Evolutionary conservation across 2,797 vertebrate genomes (phyloP).

Genomic region (Chaunax sp.): DNA sequence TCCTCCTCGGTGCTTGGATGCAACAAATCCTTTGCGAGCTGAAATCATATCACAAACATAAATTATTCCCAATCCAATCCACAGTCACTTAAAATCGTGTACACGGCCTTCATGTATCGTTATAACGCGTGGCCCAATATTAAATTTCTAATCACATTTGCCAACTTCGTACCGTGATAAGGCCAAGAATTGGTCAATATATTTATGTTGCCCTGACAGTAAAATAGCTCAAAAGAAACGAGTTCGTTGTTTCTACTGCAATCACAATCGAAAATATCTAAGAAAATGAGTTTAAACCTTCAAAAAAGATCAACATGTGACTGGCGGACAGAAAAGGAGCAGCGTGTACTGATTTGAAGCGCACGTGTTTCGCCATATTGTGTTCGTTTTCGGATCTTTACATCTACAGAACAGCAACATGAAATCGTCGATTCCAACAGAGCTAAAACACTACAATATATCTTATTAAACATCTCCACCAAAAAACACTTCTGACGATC

Average conservation of each 20-base stretch:
- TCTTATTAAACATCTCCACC: fast-evolving
- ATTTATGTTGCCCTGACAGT: too few species aligned
- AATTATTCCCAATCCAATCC: background rate
- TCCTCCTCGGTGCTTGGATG: constrained; percentile 90
- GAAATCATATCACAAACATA: background rate
- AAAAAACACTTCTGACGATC: background rate
- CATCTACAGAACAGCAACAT: background rate
- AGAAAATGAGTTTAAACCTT: fast-evolving
- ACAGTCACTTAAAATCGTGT: fast-evolving
- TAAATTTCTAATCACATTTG: too few species aligned
- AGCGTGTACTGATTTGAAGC: constrained; percentile 40
- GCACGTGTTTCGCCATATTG: constrained; percentile 81
- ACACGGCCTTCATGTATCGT: too few species aligned
- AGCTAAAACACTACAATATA: fast-evolving
- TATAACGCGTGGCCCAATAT: too few species aligned
- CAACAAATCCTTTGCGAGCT: constrained; percentile 92
- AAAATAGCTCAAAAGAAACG: too few species aligned
- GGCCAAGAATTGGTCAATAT: too few species aligned
- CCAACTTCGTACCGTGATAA: too few species aligned
- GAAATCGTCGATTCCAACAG: fast-evolving
- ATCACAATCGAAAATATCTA: fast-evolving
- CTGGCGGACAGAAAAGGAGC: background rate
- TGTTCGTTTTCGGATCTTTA: constrained; percentile 1
- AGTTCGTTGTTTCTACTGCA: fast-evolving
- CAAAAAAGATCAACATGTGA: background rate